These are phyloP conservation scores for Aspidapion aeneum DNA, from an alignment of 2,888 invertebrate species.

Conservation along the genomic window DNA sequence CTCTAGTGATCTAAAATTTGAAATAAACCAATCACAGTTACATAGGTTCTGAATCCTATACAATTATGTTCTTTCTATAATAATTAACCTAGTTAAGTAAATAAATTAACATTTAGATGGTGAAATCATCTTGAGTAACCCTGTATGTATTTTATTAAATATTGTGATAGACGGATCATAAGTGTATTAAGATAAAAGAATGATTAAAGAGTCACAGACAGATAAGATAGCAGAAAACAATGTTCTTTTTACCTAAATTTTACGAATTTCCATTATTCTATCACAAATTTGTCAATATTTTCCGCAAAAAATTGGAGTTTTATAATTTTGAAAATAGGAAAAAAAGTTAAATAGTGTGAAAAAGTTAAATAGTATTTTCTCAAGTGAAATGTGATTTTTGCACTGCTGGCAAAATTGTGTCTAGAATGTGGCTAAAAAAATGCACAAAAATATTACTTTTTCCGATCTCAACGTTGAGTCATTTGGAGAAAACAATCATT, in stretches of 20 bases:
- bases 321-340: neutral
- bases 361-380: too few species aligned
- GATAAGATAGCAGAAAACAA: neutral
- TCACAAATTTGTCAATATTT: neutral
- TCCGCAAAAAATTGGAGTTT: neutral
- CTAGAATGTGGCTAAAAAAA: conserved; percentile 2
- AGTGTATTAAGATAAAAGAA: neutral
- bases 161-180: neutral
- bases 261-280: neutral
- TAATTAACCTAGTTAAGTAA: too few species aligned
- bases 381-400: neutral
- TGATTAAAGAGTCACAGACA: neutral
- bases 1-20: too few species aligned
- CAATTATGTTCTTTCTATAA: too few species aligned
- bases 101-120: too few species aligned
- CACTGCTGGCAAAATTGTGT: neutral
- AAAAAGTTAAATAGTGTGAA: neutral
- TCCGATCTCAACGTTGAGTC: conserved; percentile 22
- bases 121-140: too few species aligned
- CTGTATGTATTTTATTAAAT: too few species aligned
- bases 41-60: too few species aligned
- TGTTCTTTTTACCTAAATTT: neutral
- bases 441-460: conserved; percentile 22
- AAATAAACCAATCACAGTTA: too few species aligned
- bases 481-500: conserved; percentile 15